phyloP scores from a whole-genome alignment of 2,797 vertebrate species.

The Mormyrops attenuatus region DNA sequence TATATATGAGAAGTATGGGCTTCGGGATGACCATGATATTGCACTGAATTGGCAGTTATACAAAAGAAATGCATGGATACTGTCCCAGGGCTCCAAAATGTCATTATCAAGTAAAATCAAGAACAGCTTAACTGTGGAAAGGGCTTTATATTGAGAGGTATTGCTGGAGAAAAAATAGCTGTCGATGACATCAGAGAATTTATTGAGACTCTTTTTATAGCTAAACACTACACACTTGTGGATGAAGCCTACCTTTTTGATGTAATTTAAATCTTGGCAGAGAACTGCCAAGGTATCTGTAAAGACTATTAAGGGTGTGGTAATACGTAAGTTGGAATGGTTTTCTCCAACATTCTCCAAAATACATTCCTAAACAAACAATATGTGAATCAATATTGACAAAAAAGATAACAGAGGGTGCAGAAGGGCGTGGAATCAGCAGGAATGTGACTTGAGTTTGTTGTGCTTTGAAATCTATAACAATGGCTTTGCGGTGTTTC shows the following conservation, averaged over 20 bases:
- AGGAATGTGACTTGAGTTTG: neutral
- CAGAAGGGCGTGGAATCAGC: neutral
- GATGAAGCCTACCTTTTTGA: neutral
- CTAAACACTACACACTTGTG: neutral
- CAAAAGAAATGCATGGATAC: neutral
- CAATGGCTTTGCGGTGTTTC: neutral
- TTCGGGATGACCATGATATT: neutral
- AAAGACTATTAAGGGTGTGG: neutral
- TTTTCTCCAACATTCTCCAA: neutral
- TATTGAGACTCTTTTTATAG: neutral
- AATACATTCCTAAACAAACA: neutral
- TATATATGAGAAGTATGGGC: neutral
- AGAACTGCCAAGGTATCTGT: neutral
- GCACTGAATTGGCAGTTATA: neutral
- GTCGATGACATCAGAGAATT: neutral
- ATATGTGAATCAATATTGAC: conserved; percentile 9
- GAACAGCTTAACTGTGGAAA: neutral
- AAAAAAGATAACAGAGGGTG: neutral
- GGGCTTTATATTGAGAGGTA: neutral
- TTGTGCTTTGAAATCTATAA: neutral
- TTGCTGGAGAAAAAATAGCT: neutral
- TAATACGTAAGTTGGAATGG: neutral
- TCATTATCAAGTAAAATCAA: neutral
- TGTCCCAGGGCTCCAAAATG: neutral
- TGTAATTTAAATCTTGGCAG: neutral